A percentile compares a stretch with the other conserved stretches of the same genome.
phyloP scores from a whole-genome alignment of 2,888 invertebrate species.

The Drosophila pegasa region DNA sequence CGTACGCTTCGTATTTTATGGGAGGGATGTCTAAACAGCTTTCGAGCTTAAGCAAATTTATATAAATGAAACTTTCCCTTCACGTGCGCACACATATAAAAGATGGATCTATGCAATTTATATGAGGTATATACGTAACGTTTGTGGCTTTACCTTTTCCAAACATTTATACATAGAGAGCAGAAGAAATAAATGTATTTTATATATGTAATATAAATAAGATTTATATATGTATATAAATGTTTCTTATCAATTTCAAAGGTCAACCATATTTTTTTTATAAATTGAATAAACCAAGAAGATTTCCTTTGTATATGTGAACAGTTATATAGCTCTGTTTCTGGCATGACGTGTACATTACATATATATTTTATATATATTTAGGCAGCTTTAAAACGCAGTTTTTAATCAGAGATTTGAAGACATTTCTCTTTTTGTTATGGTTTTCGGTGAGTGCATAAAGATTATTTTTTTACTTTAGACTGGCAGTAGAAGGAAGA shows the following conservation, averaged over 20 bases:
- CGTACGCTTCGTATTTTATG: conserved; percentile 1
- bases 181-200: background rate
- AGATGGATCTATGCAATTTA: conserved; percentile 6
- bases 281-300: background rate
- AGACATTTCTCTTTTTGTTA: background rate
- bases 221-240: background rate
- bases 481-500: background rate
- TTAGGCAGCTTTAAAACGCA: conserved; percentile 1
- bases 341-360: background rate
- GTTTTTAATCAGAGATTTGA: background rate
- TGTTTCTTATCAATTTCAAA: background rate
- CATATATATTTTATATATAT: background rate
- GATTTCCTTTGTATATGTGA: background rate
- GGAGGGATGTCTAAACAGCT: conserved; percentile 24
- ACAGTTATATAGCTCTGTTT: too few relatives aligned
- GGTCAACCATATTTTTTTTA: too few relatives aligned
- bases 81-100: background rate
- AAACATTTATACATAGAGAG: background rate
- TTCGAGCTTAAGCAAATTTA: background rate
- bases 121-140: background rate
- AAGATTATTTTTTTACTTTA: conserved; percentile 7
- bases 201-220: background rate
- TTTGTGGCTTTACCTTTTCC: too few relatives aligned
- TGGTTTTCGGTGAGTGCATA: background rate
- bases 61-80: background rate